Percentiles rank a stretch among this genome's conserved stretches.
These are phyloP conservation scores for Hepsetus odoe DNA, from an alignment of 2,113 vertebrate species.

Conservation along the genomic window DNA sequence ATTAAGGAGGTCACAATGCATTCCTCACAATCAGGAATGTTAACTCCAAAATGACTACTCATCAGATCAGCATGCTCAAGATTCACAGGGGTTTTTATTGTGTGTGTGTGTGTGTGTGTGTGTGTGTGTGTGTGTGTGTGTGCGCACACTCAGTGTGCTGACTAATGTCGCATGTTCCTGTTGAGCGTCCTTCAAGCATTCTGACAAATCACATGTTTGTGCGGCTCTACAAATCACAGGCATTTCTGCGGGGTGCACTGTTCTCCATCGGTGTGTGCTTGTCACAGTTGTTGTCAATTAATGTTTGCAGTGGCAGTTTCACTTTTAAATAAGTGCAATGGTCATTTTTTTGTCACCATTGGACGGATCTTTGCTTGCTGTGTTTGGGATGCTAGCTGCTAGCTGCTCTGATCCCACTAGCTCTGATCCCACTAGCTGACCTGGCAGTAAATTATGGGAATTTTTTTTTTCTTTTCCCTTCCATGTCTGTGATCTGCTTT, in stretches of 20 bases:
- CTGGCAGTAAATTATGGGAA: neutral
- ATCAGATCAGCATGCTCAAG: neutral
- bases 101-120: no score
- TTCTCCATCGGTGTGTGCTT: neutral
- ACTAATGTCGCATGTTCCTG: neutral
- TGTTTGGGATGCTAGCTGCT: neutral
- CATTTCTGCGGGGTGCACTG: neutral
- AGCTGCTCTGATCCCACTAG: no score
- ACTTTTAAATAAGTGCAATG: neutral
- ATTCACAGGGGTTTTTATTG: neutral
- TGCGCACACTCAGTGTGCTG: neutral
- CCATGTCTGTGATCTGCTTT: neutral
- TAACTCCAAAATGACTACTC: neutral
- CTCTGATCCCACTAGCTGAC: neutral
- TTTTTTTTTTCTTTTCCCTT: neutral
- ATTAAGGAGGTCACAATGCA: neutral
- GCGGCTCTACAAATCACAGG: neutral
- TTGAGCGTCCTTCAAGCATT: neutral
- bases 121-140: no score
- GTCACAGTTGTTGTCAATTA: neutral
- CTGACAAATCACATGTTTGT: neutral
- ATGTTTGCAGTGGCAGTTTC: neutral
- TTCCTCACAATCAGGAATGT: neutral
- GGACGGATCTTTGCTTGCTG: neutral
- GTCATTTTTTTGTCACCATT: neutral